These are phyloP conservation scores for Carassius gibelio DNA, from an alignment of 2,113 vertebrate genomes.

Conservation along the genomic window DNA sequence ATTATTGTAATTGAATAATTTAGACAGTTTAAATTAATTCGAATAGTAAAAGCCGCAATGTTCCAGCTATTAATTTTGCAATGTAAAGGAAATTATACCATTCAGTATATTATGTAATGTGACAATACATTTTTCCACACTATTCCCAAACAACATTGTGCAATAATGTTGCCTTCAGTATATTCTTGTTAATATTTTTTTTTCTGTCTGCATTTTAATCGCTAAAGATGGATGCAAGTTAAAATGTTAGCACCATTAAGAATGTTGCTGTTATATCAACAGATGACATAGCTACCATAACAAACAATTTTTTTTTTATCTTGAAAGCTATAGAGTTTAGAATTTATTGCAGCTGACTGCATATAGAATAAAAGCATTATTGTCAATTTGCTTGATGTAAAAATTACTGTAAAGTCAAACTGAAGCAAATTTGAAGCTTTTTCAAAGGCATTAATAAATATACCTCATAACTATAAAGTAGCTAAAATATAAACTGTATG, in stretches of 20 bases:
- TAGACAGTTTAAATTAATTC: not conserved
- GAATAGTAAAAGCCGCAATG: not conserved
- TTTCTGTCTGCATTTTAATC: not conserved
- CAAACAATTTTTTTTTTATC: not conserved
- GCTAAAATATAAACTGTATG: not conserved
- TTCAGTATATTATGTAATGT: not conserved
- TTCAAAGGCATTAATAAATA: not conserved
- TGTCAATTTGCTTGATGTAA: not conserved
- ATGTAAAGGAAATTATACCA: not conserved
- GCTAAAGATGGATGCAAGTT: not conserved
- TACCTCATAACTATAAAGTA: not conserved
- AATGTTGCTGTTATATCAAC: not conserved
- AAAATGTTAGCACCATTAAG: not conserved
- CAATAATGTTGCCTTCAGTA: not conserved
- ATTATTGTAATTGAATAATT: not conserved
- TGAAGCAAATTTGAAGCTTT: not conserved
- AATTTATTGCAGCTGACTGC: not conserved
- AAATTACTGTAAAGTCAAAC: not conserved
- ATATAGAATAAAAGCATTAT: not conserved
- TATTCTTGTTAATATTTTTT: not conserved
- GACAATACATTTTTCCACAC: not conserved
- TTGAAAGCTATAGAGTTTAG: not conserved
- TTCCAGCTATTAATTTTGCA: not conserved
- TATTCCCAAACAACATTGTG: not conserved
- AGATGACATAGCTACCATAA: not conserved